Conservation (phyloP, 1,140 invertebrate species). For the Dreissena polymorpha region DNA sequence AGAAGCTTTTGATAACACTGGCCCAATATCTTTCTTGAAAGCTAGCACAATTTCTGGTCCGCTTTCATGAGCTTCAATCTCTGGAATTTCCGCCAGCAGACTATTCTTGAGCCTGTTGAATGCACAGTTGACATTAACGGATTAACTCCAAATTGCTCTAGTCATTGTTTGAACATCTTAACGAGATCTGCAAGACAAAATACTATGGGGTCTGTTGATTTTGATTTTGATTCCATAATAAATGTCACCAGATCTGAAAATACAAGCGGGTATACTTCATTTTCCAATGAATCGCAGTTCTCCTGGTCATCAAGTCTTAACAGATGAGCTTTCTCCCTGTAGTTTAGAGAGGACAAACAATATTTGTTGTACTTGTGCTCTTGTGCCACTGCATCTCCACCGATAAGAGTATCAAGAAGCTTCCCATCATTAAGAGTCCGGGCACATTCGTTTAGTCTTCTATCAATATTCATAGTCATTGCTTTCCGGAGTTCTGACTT, state of each 20-base stretch:
- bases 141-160: conserved; percentile 26
- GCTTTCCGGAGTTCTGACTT: background rate
- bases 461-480: conserved; percentile 17
- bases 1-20: conserved; percentile 20
- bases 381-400: conserved; percentile 53
- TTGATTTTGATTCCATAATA: conserved; percentile 32
- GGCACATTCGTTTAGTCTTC: conserved; percentile 1
- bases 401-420: conserved; percentile 48
- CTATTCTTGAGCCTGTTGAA: background rate
- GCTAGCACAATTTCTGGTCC: conserved; percentile 48
- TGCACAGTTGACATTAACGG: no score
- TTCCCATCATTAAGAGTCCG: conserved; percentile 17
- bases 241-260: conserved; percentile 50
- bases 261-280: conserved; percentile 36
- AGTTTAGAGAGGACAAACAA: conserved; percentile 44
- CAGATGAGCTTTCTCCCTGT: background rate
- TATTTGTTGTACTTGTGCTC: conserved; percentile 49
- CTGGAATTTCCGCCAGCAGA: conserved; percentile 31
- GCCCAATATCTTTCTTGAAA: conserved; percentile 45
- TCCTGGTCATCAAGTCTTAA: background rate
- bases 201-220: background rate
- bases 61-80: conserved; percentile 38
- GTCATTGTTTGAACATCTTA: conserved; percentile 35
- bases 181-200: conserved; percentile 43
- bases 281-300: conserved; percentile 10